Base-by-base conservation (phyloP, 2,113 vertebrate genomes). In the Tamias sibiricus region DNA sequence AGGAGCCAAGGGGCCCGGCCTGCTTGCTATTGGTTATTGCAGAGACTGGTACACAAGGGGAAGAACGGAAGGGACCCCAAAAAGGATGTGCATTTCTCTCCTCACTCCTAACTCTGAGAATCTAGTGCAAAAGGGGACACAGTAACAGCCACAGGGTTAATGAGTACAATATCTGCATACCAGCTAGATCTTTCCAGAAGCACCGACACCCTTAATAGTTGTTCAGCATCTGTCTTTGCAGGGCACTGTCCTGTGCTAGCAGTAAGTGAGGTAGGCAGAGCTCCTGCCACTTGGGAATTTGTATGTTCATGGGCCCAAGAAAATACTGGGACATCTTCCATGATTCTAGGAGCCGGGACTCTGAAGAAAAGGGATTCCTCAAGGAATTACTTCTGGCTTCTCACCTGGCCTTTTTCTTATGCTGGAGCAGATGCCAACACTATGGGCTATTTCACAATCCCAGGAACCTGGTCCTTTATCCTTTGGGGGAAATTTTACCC, bases 1-100 rank as follows among this genome's bases (percentile, higher is more conserved):
- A 87, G 64, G 80, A 71, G 92, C 93, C 95, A 72, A 95, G 40
- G 96, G 64, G 81, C 64, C 89, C 0, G 35, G 95, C 71, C 64
- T 54, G 20, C 68, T 95, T 87, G 80, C 83, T 93, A 8, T 85
- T 57, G 86, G 76, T 87, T 96, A 44, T 40, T 8, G 30, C 47
- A 82, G 83, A 71, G 90, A 77, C 30, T 6, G 54, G 89, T 49
- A 42, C 10, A 42, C 8, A 28, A 22, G 28, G 19, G 66, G 40
- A 57, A 68, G 47, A 42, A 24, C 76, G 59, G 26, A 66, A 54
- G 47, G 47, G 75, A 74, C 22, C n/a, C 32, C 49, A 74, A 30
- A 28, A 47, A 28, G 49, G 64, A 66, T 35, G 19, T 0, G 3
- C 3, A 30, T 35, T 84, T 84, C 13, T 52, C 37, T 71, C n/a